Evolutionary conservation across 2,113 vertebrate genomes (phyloP).

Genomic region (Actinemys pallida): DNA sequence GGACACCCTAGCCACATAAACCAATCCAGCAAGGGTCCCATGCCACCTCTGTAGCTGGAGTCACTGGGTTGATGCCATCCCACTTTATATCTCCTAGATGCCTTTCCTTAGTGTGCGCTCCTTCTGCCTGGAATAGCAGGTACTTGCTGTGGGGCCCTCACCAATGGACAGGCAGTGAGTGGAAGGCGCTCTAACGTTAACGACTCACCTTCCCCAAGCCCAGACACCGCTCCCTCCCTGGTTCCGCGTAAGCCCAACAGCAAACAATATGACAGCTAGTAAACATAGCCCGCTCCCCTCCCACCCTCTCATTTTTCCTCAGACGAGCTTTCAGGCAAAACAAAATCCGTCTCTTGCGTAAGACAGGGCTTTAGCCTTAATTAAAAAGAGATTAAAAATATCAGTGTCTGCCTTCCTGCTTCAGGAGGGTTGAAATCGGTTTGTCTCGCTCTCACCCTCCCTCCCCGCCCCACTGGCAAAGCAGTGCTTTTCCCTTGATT

Average conservation of each 20-base stretch:
- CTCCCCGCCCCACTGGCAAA: neutral
- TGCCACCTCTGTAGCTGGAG: too few relatives aligned
- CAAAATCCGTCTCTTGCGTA: slow-evolving; percentile 42
- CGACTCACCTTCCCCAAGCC: neutral
- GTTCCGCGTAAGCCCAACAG: neutral
- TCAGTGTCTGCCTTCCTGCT: slow-evolving; percentile 64
- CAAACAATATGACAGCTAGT: neutral
- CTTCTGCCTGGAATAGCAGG: neutral
- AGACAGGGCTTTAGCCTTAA: slow-evolving; percentile 78
- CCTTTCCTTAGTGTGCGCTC: neutral
- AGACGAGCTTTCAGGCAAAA: neutral
- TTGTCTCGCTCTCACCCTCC: neutral
- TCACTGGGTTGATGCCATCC: neutral
- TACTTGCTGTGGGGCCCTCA: neutral
- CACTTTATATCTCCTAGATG: too few relatives aligned
- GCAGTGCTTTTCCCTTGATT: slow-evolving; percentile 39
- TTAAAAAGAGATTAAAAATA: slow-evolving; percentile 84
- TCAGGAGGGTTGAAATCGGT: slow-evolving; percentile 60
- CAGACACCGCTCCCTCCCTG: neutral
- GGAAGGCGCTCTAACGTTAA: neutral
- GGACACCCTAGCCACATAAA: neutral
- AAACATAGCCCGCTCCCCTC: rapidly evolving
- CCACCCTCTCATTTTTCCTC: neutral
- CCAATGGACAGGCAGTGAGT: neutral
- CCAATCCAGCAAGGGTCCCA: neutral